Evolutionary conservation across 1,140 invertebrate species (phyloP).

Genomic region (Neocloeon triangulifer): DNA sequence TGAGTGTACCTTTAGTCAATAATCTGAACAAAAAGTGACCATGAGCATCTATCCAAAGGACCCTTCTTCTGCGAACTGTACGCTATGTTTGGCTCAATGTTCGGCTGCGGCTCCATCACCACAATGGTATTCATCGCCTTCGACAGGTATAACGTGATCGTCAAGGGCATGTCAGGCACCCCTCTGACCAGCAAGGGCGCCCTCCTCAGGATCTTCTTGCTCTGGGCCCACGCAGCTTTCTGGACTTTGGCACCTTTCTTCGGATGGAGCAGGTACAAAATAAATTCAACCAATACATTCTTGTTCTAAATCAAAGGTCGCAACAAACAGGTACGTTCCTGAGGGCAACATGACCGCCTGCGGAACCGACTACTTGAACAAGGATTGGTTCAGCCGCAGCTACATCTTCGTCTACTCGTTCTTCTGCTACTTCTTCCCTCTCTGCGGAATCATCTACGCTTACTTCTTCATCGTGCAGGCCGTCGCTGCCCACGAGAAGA

Average conservation of each 20-base stretch:
- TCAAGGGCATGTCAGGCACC: slow-evolving; percentile 30
- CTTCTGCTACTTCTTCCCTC: slow-evolving; percentile 13
- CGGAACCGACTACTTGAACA: slow-evolving; percentile 22
- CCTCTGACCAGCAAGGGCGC: slow-evolving; percentile 43
- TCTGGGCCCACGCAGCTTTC: slow-evolving; percentile 39
- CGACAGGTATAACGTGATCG: slow-evolving; percentile 24
- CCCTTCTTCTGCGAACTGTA: slow-evolving; percentile 23
- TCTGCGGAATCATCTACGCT: slow-evolving; percentile 16
- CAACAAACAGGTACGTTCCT: slow-evolving; percentile 21
- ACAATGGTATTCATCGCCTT: slow-evolving; percentile 20
- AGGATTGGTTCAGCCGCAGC: slow-evolving; percentile 10
- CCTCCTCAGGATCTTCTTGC: slow-evolving; percentile 35
- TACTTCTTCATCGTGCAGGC: slow-evolving; percentile 20
- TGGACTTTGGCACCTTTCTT: slow-evolving; percentile 46
- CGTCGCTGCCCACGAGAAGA: slow-evolving; percentile 18
- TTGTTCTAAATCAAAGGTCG: slow-evolving; percentile 11
- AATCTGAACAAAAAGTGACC: too few relatives aligned
- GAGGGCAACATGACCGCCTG: slow-evolving; percentile 25
- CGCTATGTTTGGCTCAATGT: slow-evolving; percentile 21
- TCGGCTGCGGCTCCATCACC: slow-evolving; percentile 22
- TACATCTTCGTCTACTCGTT: slow-evolving; percentile 12
- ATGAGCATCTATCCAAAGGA: slow-evolving; percentile 11
- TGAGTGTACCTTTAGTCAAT: slow-evolving; percentile 3
- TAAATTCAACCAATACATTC: not conserved
- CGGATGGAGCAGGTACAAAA: slow-evolving; percentile 39